Conservation (phyloP, 2,113 vertebrate species). For the Harpagus bidentatus region DNA sequence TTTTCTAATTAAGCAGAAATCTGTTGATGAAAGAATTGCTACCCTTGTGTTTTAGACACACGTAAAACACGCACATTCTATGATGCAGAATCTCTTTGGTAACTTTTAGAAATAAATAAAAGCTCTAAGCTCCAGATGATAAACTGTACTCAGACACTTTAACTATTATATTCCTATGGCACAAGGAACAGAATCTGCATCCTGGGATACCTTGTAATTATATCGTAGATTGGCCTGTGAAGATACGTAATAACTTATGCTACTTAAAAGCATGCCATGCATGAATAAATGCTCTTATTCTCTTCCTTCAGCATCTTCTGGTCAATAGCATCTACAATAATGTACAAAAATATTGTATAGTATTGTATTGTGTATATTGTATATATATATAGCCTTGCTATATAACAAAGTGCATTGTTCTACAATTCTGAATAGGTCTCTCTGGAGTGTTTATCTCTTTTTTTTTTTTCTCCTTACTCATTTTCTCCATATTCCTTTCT, state of each 20-base stretch:
- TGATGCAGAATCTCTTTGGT: neutral
- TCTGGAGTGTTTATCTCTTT: neutral
- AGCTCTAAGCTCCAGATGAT: neutral
- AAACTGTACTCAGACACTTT: neutral
- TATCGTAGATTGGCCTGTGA: neutral
- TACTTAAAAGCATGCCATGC: neutral
- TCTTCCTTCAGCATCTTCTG: neutral
- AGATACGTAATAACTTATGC: neutral
- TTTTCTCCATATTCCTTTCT: neutral
- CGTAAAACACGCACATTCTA: neutral
- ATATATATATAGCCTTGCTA: neutral
- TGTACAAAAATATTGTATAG: neutral
- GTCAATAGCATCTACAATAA: neutral
- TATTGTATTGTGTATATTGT: neutral
- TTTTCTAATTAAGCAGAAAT: neutral
- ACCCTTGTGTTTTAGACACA: neutral
- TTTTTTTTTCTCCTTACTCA: neutral
- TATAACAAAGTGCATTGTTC: neutral
- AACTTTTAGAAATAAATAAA: constrained; percentile 3
- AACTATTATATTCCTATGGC: neutral
- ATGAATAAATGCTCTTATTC: neutral
- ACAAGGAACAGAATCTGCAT: neutral
- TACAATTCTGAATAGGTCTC: neutral
- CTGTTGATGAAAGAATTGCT: neutral
- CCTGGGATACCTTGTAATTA: neutral